Base-by-base conservation (phyloP, 1,140 invertebrate genomes). In the Brachionus paranguensis region DNA sequence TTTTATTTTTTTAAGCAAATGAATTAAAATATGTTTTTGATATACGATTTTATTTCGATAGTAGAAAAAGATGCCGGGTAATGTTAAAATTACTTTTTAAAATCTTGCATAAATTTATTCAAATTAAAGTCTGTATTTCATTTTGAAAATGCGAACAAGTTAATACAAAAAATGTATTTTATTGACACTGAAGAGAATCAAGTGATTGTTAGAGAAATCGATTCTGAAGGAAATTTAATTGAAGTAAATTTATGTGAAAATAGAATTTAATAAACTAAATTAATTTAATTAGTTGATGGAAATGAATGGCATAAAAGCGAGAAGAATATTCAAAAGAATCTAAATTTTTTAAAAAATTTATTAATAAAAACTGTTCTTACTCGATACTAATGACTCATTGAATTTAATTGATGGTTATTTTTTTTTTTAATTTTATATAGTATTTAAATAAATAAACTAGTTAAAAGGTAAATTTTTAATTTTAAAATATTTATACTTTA, bases 1-100 rank as follows among this genome's bases (percentile, higher is more conserved):
- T 33, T 12, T 33, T n/a, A 2, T 64, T 37, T 0, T 68, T 60
- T 33, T 24, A 20, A 81, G 78, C 78, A 1, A 81, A 81, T 68
- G 78, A 81, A 27, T 14, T 81, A 10, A 81, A 81, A 41, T 81
- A 64, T 64, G 78, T 81, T 27, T 81, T 81, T 68, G 78, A 81
- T 68, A 60, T 45, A 1, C 20, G 78, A 60, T 81, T 81, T 68
- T 81, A 81, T 68, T 81, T 81, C 53, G 78, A 81, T 60, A 76
- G 72, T 50, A 76, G 72, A 76, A 76, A 50, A 76, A 64, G 20
- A 47, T 68, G 78, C 27, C 53, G 78, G 24, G 53, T 81, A 29
- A 17, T 27, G 1, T 37, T 37, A 1, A 12, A 27, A 17, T 47
- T 1, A 6, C 12, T 11, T 10, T 33, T 20, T 5, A 3, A 11